Conservation (phyloP, 2,113 vertebrate genomes). For the Picathartes gymnocephalus region DNA sequence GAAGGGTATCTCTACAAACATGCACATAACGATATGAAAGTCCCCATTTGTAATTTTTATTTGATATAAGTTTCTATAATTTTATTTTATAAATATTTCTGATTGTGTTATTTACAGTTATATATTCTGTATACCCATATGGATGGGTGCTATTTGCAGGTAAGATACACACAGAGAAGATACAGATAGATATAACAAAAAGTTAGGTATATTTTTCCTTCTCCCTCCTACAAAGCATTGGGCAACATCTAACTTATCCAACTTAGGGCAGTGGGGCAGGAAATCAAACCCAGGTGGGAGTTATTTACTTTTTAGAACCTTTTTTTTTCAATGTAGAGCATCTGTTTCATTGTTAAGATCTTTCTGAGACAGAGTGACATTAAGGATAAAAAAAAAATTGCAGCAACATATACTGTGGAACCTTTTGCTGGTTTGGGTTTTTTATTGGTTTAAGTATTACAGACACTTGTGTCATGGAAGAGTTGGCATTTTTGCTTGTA, state of each 20-base stretch:
- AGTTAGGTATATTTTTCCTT: neutral
- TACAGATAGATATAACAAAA: neutral
- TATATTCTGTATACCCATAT: neutral
- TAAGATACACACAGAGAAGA: neutral
- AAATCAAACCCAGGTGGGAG: neutral
- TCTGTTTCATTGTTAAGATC: neutral
- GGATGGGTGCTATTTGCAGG: neutral
- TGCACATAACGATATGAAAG: neutral
- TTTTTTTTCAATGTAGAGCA: neutral
- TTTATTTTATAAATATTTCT: neutral
- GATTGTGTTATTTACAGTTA: neutral
- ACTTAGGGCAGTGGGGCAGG: neutral
- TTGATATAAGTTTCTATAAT: accelerated
- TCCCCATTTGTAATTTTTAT: neutral
- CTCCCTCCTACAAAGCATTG: neutral
- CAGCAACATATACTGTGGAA: neutral
- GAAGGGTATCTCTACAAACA: neutral
- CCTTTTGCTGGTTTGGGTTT: neutral
- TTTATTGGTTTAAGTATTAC: neutral
- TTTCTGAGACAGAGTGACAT: neutral
- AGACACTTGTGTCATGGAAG: neutral
- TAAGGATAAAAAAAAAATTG: neutral
- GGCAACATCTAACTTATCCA: neutral
- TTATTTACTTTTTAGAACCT: neutral
- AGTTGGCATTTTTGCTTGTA: neutral